Percentiles rank a stretch among this genome's conserved stretches.
phyloP scores from a whole-genome alignment of 2,888 invertebrate species.

The Pseudococcus longispinus region DNA sequence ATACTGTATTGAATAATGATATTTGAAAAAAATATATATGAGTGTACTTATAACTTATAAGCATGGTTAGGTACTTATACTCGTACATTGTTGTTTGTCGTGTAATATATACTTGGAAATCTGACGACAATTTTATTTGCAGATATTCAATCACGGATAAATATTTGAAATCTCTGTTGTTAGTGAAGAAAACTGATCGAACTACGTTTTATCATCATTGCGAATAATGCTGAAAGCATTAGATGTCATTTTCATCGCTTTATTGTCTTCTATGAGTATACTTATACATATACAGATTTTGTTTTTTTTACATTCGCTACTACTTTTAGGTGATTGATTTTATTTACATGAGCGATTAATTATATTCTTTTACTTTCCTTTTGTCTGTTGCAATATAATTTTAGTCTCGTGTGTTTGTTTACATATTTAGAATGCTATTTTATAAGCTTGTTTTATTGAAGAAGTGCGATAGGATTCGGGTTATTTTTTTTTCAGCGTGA shows the following conservation, averaged over 20 bases:
- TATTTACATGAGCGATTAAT: background rate
- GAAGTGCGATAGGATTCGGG: background rate
- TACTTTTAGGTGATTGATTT: background rate
- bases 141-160: constrained; percentile 38
- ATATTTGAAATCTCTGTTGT: background rate
- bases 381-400: background rate
- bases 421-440: background rate
- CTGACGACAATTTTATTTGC: background rate
- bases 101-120: background rate
- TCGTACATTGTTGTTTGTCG: background rate
- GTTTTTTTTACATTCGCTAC: background rate
- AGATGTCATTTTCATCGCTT: background rate
- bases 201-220: background rate
- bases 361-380: background rate
- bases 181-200: background rate
- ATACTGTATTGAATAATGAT: no score
- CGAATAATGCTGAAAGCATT: background rate
- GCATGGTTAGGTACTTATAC: background rate
- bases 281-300: background rate
- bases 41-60: background rate
- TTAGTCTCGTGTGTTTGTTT: constrained; percentile 12
- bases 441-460: background rate
- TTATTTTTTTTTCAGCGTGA: background rate
- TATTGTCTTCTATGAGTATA: background rate
- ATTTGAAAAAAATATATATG: no score